Evolutionary conservation across 2,888 invertebrate genomes (phyloP).

Genomic region (Augochlorella aurata): DNA sequence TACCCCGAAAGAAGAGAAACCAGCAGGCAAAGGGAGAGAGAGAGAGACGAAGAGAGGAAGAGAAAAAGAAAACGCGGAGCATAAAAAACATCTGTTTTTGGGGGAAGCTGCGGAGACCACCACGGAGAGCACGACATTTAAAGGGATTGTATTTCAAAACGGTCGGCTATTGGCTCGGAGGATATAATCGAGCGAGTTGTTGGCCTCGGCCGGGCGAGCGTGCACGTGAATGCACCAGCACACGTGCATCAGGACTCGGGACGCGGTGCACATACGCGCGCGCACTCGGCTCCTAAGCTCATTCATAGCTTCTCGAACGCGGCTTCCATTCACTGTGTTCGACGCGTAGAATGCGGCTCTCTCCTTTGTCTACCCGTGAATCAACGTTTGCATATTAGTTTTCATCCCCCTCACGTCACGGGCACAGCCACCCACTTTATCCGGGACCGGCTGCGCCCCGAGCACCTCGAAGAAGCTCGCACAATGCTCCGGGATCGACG

Average conservation of each 20-base stretch:
- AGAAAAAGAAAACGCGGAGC: not conserved
- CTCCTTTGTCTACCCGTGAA: constrained; percentile 45
- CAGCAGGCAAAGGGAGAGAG: not conserved
- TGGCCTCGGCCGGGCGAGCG: not conserved
- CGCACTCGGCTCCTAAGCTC: constrained; percentile 64
- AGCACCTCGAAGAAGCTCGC: not conserved
- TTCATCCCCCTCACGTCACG: constrained; percentile 11
- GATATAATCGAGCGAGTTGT: constrained; percentile 24
- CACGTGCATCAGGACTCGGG: not conserved
- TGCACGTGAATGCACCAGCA: constrained; percentile 4
- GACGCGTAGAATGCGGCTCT: constrained; percentile 47
- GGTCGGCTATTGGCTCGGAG: not conserved
- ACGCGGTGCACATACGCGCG: constrained; percentile 30
- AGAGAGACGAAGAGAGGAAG: not conserved
- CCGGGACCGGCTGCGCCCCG: not conserved
- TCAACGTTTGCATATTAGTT: constrained; percentile 46
- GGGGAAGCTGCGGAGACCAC: constrained; percentile 6
- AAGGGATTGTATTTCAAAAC: constrained; percentile 42
- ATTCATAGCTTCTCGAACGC: constrained; percentile 71
- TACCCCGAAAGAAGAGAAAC: not conserved
- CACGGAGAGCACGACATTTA: constrained; percentile 21
- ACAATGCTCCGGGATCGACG: not conserved
- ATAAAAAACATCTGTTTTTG: constrained; percentile 22
- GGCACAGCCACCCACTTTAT: not conserved
- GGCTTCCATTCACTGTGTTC: constrained; percentile 59